Base-by-base conservation (phyloP, 92 coral and sea anemone species). In the Nematostella vectensis region DNA sequence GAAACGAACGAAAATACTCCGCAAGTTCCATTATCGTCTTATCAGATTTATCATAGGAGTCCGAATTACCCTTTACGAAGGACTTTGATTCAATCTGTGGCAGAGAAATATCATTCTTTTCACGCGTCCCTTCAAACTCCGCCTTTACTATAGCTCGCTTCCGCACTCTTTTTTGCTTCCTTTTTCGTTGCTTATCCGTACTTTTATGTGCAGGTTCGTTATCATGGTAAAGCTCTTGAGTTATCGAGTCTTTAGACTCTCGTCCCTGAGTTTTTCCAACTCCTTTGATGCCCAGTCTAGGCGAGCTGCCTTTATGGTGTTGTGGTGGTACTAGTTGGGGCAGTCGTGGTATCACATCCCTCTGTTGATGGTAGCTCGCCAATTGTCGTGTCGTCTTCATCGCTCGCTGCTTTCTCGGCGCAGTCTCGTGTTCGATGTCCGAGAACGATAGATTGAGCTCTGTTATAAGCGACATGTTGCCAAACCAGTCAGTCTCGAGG, bases 401-500 rank as follows among this genome's bases (percentile, higher is more conserved):
- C 25, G 49, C n/a, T 6, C 71, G 53, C 17, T 39, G 31, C 40
- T 65, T 54, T 23, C 65, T 52, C 1, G 61, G 53, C 13, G 48
- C 52, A 42, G 36, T 22, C 25, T 31, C 31, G 39, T 43, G 48
- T 4, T 65, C 71, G 21, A 38, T 40, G 25, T 38, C 33, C n/a
- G 71, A 54, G 29, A 65, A 37, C 0, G 71, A 65, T 1, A 65
- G 54, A 40, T 39, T 65, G 16, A 33, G 55, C 43, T 52, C 71
- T 0, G 71, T 65, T 20, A 52, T 39, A 23, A 43, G 57, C 0
- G 68, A 62, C 68, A 62, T 62, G 13, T 16, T 47, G 16, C 4
- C 4, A 11, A 9, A 6, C 51, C 18, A 10, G 42, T 36, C 8
- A 36, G 42, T 36, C 15, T 15, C 42, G 42, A n/a, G n/a, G n/a